phyloP scores from a whole-genome alignment of 2,797 vertebrate genomes.

The Gallinago stenura region DNA sequence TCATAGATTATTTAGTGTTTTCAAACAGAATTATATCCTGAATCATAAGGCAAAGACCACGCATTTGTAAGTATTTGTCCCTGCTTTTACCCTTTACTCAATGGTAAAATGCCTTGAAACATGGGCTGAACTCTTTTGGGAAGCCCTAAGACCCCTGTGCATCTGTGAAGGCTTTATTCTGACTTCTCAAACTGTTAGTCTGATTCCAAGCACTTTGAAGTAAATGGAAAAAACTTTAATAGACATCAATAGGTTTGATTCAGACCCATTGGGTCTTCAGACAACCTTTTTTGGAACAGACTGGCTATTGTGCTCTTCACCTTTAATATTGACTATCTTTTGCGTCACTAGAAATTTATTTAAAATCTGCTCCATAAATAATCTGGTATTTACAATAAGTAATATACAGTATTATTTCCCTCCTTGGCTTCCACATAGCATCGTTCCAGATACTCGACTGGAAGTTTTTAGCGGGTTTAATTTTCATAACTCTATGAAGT shows the following conservation, averaged over 20 bases:
- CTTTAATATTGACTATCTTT: neutral
- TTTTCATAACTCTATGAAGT: slow-evolving; percentile 71
- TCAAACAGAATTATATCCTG: neutral
- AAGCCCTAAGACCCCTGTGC: neutral
- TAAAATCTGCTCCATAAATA: slow-evolving; percentile 44
- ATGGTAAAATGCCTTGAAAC: neutral
- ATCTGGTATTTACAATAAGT: slow-evolving; percentile 34
- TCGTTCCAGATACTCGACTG: slow-evolving; percentile 48
- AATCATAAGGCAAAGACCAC: neutral
- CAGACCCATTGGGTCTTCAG: neutral
- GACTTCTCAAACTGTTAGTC: neutral
- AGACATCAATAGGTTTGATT: neutral
- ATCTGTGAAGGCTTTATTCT: slow-evolving; percentile 19
- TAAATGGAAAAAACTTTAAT: slow-evolving; percentile 6
- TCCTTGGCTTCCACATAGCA: slow-evolving; percentile 11
- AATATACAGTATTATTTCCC: slow-evolving; percentile 11
- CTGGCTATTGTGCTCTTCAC: neutral
- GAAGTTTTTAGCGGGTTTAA: slow-evolving; percentile 63
- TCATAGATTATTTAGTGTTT: neutral
- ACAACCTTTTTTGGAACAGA: neutral
- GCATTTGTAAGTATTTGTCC: neutral
- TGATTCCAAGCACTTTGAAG: slow-evolving; percentile 28
- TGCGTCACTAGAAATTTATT: neutral
- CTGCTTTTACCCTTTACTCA: neutral
- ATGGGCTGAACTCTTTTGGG: neutral